Base-by-base conservation (phyloP, 1,140 invertebrate genomes). In the Prorops nasuta region DNA sequence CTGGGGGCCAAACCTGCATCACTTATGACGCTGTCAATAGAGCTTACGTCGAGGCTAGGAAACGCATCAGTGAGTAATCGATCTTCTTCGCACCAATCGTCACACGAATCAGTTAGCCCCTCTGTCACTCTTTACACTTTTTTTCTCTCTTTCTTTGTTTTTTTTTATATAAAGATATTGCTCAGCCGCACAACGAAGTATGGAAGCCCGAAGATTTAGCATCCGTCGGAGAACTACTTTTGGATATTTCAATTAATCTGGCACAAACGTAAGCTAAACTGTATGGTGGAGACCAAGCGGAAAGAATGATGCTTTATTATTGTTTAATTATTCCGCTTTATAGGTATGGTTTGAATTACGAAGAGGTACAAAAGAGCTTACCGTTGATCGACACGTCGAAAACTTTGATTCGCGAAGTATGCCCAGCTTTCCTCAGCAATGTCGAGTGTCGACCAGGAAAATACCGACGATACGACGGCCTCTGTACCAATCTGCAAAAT, bases 401-500 rank as follows among this genome's bases (percentile, higher is more conserved):
- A 60, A 95, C 93, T 0, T 76, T 92, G 3, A 90, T 96, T 49
- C 79, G 87, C 7, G 90, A 94, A 54, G 84, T 93, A 1, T 96
- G 93, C 66, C 92, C 92, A 3, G 87, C 90, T 1, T 92, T 90
- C 67, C 81, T 95, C 56, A 87, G 89, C 1, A 88, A 91, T 45
- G 89, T 94, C 1, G 88, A 94, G 69, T 96, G 92, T 62, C 80
- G 87, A 16, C 82, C 91, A 2, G 91, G 91, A n/a, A 94, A 95
- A 64, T 98, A 95, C 72, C 80, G 95, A 2, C 80, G 92, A 4
- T 84, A 88, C 44, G 92, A 96, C 72, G 95, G 94, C 0, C 84
- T 94, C 7, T 98, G 94, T 74, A 98, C 94, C 49, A 98, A 98
- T 69, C 76, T 96, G 31, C 81, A 90, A 35, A 85, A 96, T 78